Percentiles rank a stretch among this genome's conserved stretches.
Conservation (phyloP, 1,140 invertebrate species). For the Camponotus pennsylvanicus region DNA sequence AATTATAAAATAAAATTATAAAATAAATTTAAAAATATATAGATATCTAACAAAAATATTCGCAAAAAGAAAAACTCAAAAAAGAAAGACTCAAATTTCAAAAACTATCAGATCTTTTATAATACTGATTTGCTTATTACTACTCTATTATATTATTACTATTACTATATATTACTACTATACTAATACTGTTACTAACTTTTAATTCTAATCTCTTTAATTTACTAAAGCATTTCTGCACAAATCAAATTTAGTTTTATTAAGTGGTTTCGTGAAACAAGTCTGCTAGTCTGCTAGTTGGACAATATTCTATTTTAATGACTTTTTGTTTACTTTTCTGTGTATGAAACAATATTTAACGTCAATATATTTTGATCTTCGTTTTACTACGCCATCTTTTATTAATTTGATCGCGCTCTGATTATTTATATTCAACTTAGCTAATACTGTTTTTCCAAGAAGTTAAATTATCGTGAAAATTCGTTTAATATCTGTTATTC, state of each 20-base stretch:
- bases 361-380: not conserved
- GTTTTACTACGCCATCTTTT: not conserved
- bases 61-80: too few species aligned
- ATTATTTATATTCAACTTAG: conserved; percentile 17
- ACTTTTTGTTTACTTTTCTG: not conserved
- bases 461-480: not conserved
- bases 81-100: too few species aligned
- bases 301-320: not conserved
- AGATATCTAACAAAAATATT: too few species aligned
- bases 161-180: too few species aligned
- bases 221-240: not conserved
- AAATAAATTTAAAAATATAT: too few species aligned
- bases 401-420: conserved; percentile 12
- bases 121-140: too few species aligned
- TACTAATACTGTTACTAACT: too few species aligned
- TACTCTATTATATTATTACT: too few species aligned
- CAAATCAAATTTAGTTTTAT: not conserved
- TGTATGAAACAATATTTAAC: not conserved
- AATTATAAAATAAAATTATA: too few species aligned
- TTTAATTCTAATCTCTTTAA: too few species aligned
- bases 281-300: not conserved
- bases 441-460: not conserved
- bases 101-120: too few species aligned
- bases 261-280: not conserved
- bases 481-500: too few species aligned